These are phyloP conservation scores for Drosophila ananassae DNA, from an alignment of 1,140 invertebrate species.

Conservation along the genomic window DNA sequence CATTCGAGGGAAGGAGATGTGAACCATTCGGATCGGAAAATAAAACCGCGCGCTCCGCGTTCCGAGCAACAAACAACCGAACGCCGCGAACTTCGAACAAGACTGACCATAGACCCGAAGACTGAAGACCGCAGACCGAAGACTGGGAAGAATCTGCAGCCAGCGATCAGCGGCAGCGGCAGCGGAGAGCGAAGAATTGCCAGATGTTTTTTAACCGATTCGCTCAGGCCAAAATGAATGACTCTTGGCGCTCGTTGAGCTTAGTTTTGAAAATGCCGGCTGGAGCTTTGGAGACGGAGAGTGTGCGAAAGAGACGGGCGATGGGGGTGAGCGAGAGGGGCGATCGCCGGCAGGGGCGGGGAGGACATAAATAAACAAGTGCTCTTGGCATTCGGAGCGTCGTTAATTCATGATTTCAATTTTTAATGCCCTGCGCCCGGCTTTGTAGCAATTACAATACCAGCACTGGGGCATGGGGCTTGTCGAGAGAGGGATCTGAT, in stretches of 20 bases:
- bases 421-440: slow-evolving; percentile 75
- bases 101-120: slow-evolving; percentile 54
- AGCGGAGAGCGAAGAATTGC: slow-evolving; percentile 12
- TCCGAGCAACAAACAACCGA: slow-evolving; percentile 61
- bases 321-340: neutral
- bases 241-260: slow-evolving; percentile 40
- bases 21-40: slow-evolving; percentile 17
- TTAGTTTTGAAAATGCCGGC: slow-evolving; percentile 63
- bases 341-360: neutral
- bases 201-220: slow-evolving; percentile 54
- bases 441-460: slow-evolving; percentile 62
- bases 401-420: slow-evolving; percentile 82
- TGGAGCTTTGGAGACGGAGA: slow-evolving; percentile 10
- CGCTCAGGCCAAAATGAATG: slow-evolving; percentile 31
- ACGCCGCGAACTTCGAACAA: slow-evolving; percentile 79
- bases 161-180: slow-evolving; percentile 7
- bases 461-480: slow-evolving; percentile 21
- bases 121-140: slow-evolving; percentile 36
- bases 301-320: neutral
- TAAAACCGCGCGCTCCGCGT: slow-evolving; percentile 58
- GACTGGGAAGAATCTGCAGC: slow-evolving; percentile 38
- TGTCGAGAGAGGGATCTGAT: neutral
- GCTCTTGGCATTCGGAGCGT: slow-evolving; percentile 79
- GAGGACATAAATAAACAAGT: slow-evolving; percentile 78
- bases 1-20: slow-evolving; percentile 15